These are phyloP conservation scores for Phoxinus phoxinus DNA, from an alignment of 2,113 vertebrate species.

Conservation along the genomic window DNA sequence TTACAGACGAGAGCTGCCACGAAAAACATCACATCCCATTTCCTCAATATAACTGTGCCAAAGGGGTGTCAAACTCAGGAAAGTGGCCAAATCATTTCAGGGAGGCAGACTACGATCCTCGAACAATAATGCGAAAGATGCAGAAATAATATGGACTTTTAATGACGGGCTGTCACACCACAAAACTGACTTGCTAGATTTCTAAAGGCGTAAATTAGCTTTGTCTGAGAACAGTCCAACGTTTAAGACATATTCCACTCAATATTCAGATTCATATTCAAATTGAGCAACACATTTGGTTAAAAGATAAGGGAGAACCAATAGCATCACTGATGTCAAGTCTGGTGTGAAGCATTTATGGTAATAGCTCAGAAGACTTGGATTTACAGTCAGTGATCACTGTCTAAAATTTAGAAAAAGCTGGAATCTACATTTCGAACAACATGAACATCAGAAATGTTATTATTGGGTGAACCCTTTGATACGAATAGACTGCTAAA, in stretches of 20 bases:
- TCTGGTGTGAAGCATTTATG: too few relatives aligned
- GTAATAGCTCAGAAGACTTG: too few relatives aligned
- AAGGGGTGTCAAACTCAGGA: not conserved
- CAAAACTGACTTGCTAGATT: not conserved
- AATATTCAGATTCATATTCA: not conserved
- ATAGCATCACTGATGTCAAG: too few relatives aligned
- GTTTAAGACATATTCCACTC: not conserved
- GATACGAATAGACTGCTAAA: too few relatives aligned
- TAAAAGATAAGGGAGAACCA: too few relatives aligned
- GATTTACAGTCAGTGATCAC: too few relatives aligned
- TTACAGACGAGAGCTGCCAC: conserved; percentile 21
- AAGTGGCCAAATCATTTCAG: not conserved
- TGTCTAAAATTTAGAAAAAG: too few relatives aligned
- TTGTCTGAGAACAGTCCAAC: not conserved
- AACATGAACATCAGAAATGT: too few relatives aligned
- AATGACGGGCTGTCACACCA: not conserved
- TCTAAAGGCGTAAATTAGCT: not conserved
- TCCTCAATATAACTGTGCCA: conserved; percentile 37
- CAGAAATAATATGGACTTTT: not conserved
- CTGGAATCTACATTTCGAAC: too few relatives aligned
- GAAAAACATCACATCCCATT: conserved; percentile 29
- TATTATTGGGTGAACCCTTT: too few relatives aligned
- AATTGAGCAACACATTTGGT: too few relatives aligned
- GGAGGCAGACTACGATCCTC: not conserved
- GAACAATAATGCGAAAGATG: not conserved